phyloP scores from a whole-genome alignment of 2,113 vertebrate species.

The Orycteropus afer region DNA sequence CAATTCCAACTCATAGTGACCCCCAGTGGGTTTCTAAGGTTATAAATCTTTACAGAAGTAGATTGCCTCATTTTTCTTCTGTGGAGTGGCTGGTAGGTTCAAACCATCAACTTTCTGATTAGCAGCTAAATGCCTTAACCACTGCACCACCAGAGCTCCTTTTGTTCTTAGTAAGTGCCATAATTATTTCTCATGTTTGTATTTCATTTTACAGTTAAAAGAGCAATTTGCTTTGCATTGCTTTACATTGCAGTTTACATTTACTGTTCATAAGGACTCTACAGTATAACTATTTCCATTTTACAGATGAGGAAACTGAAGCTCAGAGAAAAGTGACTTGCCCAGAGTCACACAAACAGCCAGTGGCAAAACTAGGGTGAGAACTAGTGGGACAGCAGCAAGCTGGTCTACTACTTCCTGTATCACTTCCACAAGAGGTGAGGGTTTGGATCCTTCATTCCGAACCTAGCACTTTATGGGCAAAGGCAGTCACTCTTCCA shows the following conservation, averaged over 20 bases:
- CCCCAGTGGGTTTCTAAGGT: too few species aligned
- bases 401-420: background rate
- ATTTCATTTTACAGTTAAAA: background rate
- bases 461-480: background rate
- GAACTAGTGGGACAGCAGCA: background rate
- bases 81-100: too few species aligned
- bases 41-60: too few species aligned
- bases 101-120: too few species aligned
- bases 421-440: background rate
- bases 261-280: background rate
- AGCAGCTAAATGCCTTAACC: too few species aligned
- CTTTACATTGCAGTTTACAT: background rate
- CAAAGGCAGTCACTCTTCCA: background rate
- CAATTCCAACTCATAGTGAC: too few species aligned
- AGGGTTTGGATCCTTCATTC: background rate
- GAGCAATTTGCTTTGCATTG: background rate
- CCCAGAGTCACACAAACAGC: too few species aligned
- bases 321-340: background rate
- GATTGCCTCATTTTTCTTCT: too few species aligned
- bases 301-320: background rate
- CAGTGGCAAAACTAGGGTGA: background rate
- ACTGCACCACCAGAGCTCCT: too few species aligned
- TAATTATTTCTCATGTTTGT: background rate
- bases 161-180: too few species aligned
- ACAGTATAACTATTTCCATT: background rate